Evolutionary conservation across 2,113 vertebrate genomes (phyloP), one percentile per base, ranked within the genome.

Genomic region (Pitta sordida): DNA sequence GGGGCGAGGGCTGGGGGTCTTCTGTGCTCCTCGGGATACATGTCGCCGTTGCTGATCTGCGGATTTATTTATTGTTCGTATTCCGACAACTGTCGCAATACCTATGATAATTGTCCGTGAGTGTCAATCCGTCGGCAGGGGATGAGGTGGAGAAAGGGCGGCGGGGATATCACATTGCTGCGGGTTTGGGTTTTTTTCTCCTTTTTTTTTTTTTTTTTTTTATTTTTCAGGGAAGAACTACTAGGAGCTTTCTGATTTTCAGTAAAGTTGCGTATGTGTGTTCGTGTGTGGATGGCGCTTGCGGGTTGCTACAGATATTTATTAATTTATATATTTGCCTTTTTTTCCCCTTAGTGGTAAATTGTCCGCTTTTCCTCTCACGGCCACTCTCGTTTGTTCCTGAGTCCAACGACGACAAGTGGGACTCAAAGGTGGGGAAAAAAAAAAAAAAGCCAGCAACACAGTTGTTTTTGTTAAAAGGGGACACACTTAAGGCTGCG

Each of bases 401-500:
- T 4, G 70, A 95, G 39, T 70, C 86, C 81, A 70, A 88, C 34
- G 69, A 87, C 83, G 88, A 93, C 93, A 83, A 96, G 90, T 89
- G 94, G 93, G 90, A 96, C 78, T 94, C 90, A 49, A 74, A 85
- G 68, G 92, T 86, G 83, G 86, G 69, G 82, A 78, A 77, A 91
- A 83, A 10, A 46, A 67, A 71, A 81, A 86, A 74, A 89, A 82
- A 10, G 8, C 7, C 48, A 92, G 91, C 90, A 92, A 85, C 95
- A 77, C 51, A 94, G 95, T 78, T 92, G 96, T 94, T 96, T 96
- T 92, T 97, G 96, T 98, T 98, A 95, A 98, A 96, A 97, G 96
- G 97, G 97, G 98, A 98, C 98, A 97, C 97, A 97, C 96, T n/a
- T 97, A 95, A 96, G 91, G 97, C 97, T 97, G 95, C 97, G 69